Conservation (phyloP, 2,797 vertebrate species). For the Aldrovandia affinis region DNA sequence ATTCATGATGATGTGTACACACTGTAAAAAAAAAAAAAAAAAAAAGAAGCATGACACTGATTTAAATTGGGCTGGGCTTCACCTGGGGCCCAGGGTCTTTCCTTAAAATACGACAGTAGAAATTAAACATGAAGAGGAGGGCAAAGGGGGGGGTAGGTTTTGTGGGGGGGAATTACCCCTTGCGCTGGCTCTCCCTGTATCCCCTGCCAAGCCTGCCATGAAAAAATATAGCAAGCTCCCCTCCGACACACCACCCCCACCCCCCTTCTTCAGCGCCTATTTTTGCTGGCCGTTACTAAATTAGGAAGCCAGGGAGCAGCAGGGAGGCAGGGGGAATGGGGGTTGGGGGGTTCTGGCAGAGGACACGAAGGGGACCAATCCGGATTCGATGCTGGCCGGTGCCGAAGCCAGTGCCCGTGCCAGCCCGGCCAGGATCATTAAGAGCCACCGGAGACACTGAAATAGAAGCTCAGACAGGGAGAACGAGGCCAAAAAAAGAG, state of each 20-base stretch:
- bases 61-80: not conserved
- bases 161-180: not conserved
- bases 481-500: constrained; percentile 7
- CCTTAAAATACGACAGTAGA: not conserved
- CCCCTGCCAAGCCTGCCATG: constrained; percentile 26
- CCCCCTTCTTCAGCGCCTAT: constrained; percentile 71
- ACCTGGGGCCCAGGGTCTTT: not conserved
- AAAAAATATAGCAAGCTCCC: constrained; percentile 62
- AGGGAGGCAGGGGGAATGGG: not conserved
- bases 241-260: constrained; percentile 62
- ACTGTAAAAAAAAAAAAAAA: not conserved
- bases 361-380: constrained; percentile 40
- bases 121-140: not conserved
- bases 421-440: constrained; percentile 42
- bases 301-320: constrained; percentile 77
- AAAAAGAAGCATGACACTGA: not conserved
- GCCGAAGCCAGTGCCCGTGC: constrained; percentile 17
- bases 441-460: constrained; percentile 42
- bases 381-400: constrained; percentile 47
- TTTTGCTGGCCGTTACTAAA: constrained; percentile 95
- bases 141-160: not conserved
- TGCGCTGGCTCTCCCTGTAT: not conserved
- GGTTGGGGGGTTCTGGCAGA: constrained; percentile 34
- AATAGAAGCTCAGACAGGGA: constrained; percentile 24
- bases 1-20: not conserved